Base-by-base conservation (phyloP, 2,797 vertebrate genomes). In the Lateolabrax maculatus region DNA sequence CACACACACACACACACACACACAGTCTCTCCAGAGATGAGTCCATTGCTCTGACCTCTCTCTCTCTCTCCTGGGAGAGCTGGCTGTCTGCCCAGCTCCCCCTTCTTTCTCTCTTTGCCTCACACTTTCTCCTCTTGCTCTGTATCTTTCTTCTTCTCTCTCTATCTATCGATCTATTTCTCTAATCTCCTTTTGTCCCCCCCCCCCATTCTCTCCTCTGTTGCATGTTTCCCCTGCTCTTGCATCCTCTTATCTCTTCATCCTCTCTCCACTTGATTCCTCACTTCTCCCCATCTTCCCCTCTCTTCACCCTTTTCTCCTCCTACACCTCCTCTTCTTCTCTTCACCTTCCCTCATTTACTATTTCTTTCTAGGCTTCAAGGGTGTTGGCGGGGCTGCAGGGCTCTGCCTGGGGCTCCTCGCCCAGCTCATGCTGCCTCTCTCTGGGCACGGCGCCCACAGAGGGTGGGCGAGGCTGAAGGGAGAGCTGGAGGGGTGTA, bases 31-130 rank as follows among this genome's bases (percentile, higher is more conserved):
- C 90, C 74, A 75, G 90, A 92, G 90, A 93, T 75, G 70, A 91
- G 93, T 91, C 92, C 90, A 71, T 87, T 90, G 90, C 83, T 91
- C 90, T 94, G 93, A 94, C 93, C 93, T 92, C 89, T 88, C 90
- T 83, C 80, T 83, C 80, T 78, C 86, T 87, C 91, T 92, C 90
- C 69, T 80, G 87, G 90, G 90, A 87, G 79, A 63, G 74, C 85
- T 90, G 92, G 91, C 90, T 87, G 88, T 89, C 84, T 89, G 89
- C 89, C 91, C 79, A 46, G 78, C 80, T 86, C 85, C 83, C 80
- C 73, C 70, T 80, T 62, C 71, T 62, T 53, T 74, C 75, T 69
- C 76, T 70, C 60, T 46, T 79, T 77, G 77, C 82, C 76, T 91
- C 90, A 86, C 87, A 87, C 85, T 83, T 85, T 90, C 80, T 87